Base-by-base conservation (phyloP, 2,797 vertebrate species). In the Phalanger gymnotis region DNA sequence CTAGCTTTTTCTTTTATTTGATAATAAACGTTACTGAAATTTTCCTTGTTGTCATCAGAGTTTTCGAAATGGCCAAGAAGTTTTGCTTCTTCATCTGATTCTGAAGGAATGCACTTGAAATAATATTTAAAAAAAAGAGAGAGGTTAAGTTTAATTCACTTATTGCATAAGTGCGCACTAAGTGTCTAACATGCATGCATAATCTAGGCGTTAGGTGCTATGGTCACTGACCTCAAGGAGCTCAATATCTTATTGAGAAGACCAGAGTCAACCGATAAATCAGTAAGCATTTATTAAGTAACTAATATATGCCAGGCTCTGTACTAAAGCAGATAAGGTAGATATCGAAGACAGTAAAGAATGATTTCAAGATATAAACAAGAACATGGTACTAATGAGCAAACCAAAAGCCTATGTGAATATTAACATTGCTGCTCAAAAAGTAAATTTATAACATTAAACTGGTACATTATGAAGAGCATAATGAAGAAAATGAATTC, bases 1-100 rank as follows among this genome's bases (percentile, higher is more conserved):
- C 90, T 91, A 54, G 40, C 93, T 95, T 91, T 97, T 28, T 11
- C 31, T 96, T 97, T 97, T 93, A 57, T 28, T 95, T 96, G 92
- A 52, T 47, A 27, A 16, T 0, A 0, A 55, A 55, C 81, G 92
- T 93, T 95, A 94, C 90, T 91, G 54, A 27, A 91, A n/a, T 73
- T 95, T 92, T 96, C 81, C 92, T 95, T 55, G 92, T 14, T 92
- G 66, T n/a, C 27, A 95, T 10, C 0, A 11, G 87, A 96, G 89
- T 73, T 96, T 97, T 97, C 73, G 97, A 40, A 95, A 53, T n/a
- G 92, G 55, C 53, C 47, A n/a, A 97, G 93, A 90, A 91, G 31
- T 54, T 95, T 94, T 53, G 16, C 30, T 81, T 93, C 47, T 73
- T 97, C 93, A 92, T 96, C 95, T 10, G 31, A 0, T 12, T 97